Conservation (phyloP, 2,888 invertebrate genomes). For the Anthrax anthrax region DNA sequence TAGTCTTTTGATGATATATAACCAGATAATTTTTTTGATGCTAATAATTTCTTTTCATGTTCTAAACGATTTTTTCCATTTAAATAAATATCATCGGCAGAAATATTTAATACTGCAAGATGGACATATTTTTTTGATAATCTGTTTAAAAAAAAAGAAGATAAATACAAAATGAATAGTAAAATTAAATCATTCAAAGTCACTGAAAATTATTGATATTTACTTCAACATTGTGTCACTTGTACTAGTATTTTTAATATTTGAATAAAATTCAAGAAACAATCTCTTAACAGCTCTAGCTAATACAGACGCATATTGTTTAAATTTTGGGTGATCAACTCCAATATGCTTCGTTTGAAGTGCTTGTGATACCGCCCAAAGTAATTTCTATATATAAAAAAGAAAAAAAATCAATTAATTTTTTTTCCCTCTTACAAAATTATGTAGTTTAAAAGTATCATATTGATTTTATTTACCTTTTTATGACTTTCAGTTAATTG, state of each 20-base stretch:
- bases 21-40: slow-evolving; percentile 20
- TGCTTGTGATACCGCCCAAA: slow-evolving; percentile 70
- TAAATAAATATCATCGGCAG: slow-evolving; percentile 45
- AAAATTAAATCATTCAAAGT: background rate
- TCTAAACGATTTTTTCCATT: slow-evolving; percentile 24
- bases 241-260: slow-evolving; percentile 54
- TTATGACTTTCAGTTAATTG: slow-evolving; percentile 29
- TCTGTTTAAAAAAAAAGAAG: slow-evolving; percentile 24
- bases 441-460: too few species aligned
- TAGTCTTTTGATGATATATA: slow-evolving; percentile 31
- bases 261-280: slow-evolving; percentile 41
- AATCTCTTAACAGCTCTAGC: slow-evolving; percentile 52
- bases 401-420: background rate
- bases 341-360: slow-evolving; percentile 55
- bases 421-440: too few species aligned
- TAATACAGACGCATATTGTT: slow-evolving; percentile 51
- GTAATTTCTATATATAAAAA: slow-evolving; percentile 42
- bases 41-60: slow-evolving; percentile 19
- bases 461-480: slow-evolving; percentile 18
- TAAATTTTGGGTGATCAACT: slow-evolving; percentile 50
- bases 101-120: slow-evolving; percentile 47
- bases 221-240: slow-evolving; percentile 59
- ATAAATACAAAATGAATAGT: background rate
- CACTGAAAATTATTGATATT: slow-evolving; percentile 2
- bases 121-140: slow-evolving; percentile 50